Evolutionary conservation across 2,113 vertebrate genomes (phyloP), one percentile per base, ranked within the genome.

Genomic region (Donacobius atricapilla): DNA sequence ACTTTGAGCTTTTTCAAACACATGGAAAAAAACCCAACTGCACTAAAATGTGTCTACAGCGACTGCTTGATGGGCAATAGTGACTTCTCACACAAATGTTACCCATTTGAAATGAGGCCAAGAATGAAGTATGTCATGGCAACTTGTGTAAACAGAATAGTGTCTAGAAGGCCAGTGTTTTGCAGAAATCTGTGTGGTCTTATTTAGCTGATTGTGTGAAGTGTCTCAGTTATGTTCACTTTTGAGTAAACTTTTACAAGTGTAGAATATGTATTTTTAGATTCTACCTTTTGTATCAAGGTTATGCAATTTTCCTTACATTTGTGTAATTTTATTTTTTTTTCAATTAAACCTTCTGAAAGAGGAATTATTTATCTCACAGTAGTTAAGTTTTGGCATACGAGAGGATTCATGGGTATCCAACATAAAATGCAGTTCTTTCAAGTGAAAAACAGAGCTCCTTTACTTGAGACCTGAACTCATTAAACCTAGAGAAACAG

Each of bases 391-490:
- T 25, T 73, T 89, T 90, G 87, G 47, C 80, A 92, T 87, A 76
- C 44, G 82, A 83, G 53, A 71, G 73, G 45, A 95, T 92, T 96
- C 77, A 88, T 45, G 30, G 78, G 25, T 64, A 91, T 94, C 82
- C 73, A 90, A 82, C 30, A 83, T 60, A 96, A 96, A 97, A 95
- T 83, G 27, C 86, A 97, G 72, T 27, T 96, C 93, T 96, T 97
- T 96, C 89, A 97, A 96, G 88, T 61, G 23, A 56, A 68, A 95
- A 97, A 96, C 94, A 97, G 93, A 94, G 90, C 60, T 95, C 91
- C 83, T 97, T 97, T 97, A 96, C 90, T 93, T 50, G 48, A 54
- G 71, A 78, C 16, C 53, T 79, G 39, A 89, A 80, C 58, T 89
- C 81, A 85, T 54, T 92, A 92, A 95, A 93, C 78, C 87, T 88